These are phyloP conservation scores for Drosophila grimshawi DNA, from an alignment of 1,140 invertebrate species.

Conservation along the genomic window DNA sequence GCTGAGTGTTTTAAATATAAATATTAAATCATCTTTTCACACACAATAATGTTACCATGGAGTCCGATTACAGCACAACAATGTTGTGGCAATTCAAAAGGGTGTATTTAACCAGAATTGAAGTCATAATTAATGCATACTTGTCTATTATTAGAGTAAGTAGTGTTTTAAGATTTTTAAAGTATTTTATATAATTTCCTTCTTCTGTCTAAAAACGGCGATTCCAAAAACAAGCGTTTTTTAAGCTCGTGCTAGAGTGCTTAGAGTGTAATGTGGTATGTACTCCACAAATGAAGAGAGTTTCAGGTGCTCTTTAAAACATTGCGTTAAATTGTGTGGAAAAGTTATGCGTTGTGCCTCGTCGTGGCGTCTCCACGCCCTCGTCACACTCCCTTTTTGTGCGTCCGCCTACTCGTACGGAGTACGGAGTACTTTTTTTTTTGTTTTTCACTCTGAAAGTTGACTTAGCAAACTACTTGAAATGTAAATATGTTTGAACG, in stretches of 20 bases:
- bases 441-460: slow-evolving; percentile 55
- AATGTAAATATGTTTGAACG: slow-evolving; percentile 74
- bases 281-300: slow-evolving; percentile 3
- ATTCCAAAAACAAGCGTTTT: neutral
- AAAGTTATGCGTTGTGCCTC: slow-evolving; percentile 64
- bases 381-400: neutral
- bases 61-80: too few species aligned
- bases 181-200: neutral
- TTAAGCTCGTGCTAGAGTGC: neutral
- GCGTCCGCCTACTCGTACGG: slow-evolving; percentile 35
- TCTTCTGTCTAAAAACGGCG: neutral
- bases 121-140: too few species aligned
- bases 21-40: too few species aligned
- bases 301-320: slow-evolving; percentile 35
- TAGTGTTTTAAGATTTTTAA: too few species aligned
- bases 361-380: neutral
- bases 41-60: too few species aligned
- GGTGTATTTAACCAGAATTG: too few species aligned
- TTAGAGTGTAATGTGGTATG: neutral
- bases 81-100: too few species aligned
- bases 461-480: slow-evolving; percentile 77
- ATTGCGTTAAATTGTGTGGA: slow-evolving; percentile 76
- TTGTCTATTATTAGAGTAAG: too few species aligned
- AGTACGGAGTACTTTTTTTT: slow-evolving; percentile 41
- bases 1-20: too few species aligned